These are phyloP conservation scores for Anoplius nigerrimus DNA, from an alignment of 2,888 invertebrate genomes.

Conservation along the genomic window DNA sequence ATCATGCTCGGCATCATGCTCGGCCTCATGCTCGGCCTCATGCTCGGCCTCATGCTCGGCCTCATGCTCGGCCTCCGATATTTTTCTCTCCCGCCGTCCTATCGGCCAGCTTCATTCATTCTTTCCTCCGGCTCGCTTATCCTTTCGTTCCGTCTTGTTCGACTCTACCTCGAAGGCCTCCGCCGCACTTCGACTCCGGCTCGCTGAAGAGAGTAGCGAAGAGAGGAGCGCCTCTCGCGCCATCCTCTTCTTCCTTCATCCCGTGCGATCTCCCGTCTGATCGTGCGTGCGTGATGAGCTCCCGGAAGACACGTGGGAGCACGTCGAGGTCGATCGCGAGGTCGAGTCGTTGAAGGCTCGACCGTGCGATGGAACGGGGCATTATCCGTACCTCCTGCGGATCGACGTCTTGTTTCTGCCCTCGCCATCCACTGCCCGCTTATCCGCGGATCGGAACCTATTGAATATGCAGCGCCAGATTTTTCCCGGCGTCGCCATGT, in stretches of 20 bases:
- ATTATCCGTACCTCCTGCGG: no score
- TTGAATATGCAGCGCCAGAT: no score
- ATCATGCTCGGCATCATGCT: background rate
- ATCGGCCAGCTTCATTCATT: background rate
- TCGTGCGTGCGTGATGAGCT: slow-evolving; percentile 6
- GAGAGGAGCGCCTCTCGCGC: slow-evolving; percentile 7
- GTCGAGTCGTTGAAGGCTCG: slow-evolving; percentile 17
- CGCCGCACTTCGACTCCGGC: no score
- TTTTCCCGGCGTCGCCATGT: no score
- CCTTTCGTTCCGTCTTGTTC: background rate
- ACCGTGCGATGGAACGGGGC: background rate
- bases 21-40: background rate
- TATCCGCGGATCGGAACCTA: no score
- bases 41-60: background rate
- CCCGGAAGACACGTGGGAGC: slow-evolving; percentile 36
- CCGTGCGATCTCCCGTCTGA: background rate
- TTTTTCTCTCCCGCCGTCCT: background rate
- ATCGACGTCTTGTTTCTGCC: background rate
- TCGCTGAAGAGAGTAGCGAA: no score
- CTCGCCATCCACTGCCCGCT: no score
- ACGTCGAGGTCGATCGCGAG: slow-evolving; percentile 11
- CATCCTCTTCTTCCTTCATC: background rate
- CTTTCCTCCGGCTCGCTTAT: background rate
- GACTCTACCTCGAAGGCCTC: no score
- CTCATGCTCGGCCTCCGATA: background rate